Evolutionary conservation across 2,113 vertebrate species (phyloP), one percentile per base, ranked within the genome.

Genomic region (Pipa parva): DNA sequence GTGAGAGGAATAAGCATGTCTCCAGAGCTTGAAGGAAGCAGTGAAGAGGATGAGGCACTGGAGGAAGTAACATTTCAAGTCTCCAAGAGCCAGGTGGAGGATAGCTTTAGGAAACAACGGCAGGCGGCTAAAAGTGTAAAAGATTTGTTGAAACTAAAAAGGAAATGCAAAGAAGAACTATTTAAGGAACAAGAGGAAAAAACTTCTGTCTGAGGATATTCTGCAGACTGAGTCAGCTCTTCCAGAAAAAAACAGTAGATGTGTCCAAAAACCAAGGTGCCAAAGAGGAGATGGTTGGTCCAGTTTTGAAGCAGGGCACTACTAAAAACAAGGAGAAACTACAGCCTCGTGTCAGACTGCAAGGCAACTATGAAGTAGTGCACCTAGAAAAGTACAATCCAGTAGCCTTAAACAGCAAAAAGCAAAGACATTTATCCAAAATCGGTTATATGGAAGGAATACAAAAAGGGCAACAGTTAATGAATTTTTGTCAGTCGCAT

Each of bases 111-210:
- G 63, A 72, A 72, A 1, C 73, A 70, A n/a, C 78, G 77, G 18
- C 83, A 85, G 52, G 77, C 70, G 0, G 79, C 57, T 3, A 80
- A 75, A 17, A 96, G 95, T 74, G 91, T 92, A 12, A 92, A 89
- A n/a, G 81, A 87, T 45, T 67, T 77, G 31, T 73, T 91, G 69
- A 98, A 92, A 60, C 92, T 96, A 81, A 96, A 89, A 81, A 84
- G 94, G 64, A 85, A 85, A 60, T 90, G 80, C 33, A 89, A 85
- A 18, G 91, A 94, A 76, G 87, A 92, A 71, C 71, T 97, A 12
- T 98, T 97, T 72, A 77, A 85, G 37, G 90, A 97, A 10, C 96
- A 98, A 68, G 92, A 92, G 90, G 78, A 88, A 82, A 66, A 89
- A 88, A 59, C 80, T 90, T 2, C 79, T 95, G 49, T 81, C 92